Evolutionary conservation across 2,797 vertebrate genomes (phyloP).

Genomic region (Hephaestus fuliginosus): DNA sequence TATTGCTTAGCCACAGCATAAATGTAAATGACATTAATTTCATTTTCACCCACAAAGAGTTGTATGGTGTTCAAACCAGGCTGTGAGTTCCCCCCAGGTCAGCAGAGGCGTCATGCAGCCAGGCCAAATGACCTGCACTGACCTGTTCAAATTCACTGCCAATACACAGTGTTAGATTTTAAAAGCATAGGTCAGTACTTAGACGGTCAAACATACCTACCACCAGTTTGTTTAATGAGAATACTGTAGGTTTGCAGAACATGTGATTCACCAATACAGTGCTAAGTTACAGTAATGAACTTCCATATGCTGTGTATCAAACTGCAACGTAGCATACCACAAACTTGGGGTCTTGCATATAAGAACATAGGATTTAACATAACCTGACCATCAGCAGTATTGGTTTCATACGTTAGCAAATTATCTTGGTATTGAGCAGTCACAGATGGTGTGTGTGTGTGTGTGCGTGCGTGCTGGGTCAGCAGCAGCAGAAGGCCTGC

Average conservation of each 20-base stretch:
- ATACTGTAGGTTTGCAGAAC: background rate
- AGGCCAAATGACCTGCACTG: background rate
- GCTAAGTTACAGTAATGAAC: background rate
- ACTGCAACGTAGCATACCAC: background rate
- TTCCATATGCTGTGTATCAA: background rate
- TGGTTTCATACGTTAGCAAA: conserved; percentile 25
- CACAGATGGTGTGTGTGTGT: conserved; percentile 32
- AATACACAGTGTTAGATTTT: background rate
- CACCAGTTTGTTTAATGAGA: background rate
- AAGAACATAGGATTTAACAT: conserved; percentile 19
- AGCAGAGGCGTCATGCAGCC: background rate
- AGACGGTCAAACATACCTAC: background rate
- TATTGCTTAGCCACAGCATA: background rate
- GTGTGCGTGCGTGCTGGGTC: conserved; percentile 42
- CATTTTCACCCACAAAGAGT: background rate
- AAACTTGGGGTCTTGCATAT: background rate
- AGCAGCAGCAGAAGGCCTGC: conserved; percentile 45
- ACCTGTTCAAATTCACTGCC: background rate
- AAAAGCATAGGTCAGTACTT: background rate
- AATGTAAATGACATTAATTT: background rate
- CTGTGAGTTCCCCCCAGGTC: background rate
- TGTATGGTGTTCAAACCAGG: background rate
- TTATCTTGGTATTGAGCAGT: conserved; percentile 43
- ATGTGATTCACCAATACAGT: background rate
- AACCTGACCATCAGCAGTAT: conserved; percentile 46